Base-by-base conservation (phyloP, 2,888 invertebrate species). In the Mallateleia sp. region DNA sequence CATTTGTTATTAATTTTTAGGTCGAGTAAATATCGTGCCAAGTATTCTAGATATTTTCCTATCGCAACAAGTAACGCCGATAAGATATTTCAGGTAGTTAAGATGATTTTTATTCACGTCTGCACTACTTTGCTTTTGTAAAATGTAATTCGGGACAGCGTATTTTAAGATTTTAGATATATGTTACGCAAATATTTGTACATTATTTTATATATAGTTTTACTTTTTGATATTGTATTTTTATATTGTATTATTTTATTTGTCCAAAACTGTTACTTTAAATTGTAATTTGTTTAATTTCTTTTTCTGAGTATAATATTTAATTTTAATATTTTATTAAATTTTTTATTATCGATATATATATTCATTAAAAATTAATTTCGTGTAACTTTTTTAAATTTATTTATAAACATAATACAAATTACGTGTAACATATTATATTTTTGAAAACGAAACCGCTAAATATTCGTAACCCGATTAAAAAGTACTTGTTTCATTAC, bases 1-100 rank as follows among this genome's bases (percentile, higher is more conserved):
- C 11, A 62, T 77, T 72, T 77, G 50, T 83, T 75, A 24, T 74
- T 74, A 69, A 77, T 75, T 83, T 83, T 60, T 75, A 83, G 75
- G 60, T 62, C 25, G 75, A 75, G 52, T 54, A 69, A 71, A 69
- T 32, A 45, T 60, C 54, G 82, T 83, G 82, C 82, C 82, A 83
- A 83, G 60, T 72, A 56, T 22, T 60, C 54, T 64, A 79, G 71
- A 71, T 80, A 71, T 80, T 80, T 80, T 71, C 62, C 45, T 77
- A 80, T 62, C 45, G 66, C 64, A 45, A 56, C 50, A 58, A 58
- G 28, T 28, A 28, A 28, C 28, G 8, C 28, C 28, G 28, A 28
- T 28, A 28, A 28, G 24, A 56, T 50, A 67, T 20, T 66, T 45
- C 14, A 34, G 56, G 32, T 54, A 45, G 28, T 75, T 75, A 42